phyloP scores from a whole-genome alignment of 2,797 vertebrate genomes.

The Fratercula arctica region DNA sequence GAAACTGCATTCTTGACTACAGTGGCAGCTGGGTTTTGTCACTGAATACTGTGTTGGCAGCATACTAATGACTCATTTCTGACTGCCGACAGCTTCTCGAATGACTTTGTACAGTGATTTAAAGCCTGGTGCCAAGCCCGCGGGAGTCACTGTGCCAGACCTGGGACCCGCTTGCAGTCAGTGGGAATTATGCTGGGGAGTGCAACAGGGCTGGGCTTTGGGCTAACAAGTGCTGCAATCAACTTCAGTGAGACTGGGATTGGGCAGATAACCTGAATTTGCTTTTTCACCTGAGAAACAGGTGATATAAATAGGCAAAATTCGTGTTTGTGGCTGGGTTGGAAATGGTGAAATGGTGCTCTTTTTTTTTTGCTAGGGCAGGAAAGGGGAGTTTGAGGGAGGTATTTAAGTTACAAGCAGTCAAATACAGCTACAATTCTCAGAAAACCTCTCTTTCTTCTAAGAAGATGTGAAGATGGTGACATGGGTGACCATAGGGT shows the following conservation, averaged over 20 bases:
- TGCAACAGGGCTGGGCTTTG: neutral
- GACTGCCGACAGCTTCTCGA: conserved; percentile 63
- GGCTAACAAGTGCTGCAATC: neutral
- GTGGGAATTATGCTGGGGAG: neutral
- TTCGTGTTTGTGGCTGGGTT: neutral
- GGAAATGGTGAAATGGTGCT: neutral
- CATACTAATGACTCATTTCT: conserved; percentile 71
- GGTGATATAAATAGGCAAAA: neutral
- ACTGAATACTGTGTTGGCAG: conserved; percentile 68
- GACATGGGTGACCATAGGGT: neutral
- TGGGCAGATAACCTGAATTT: neutral
- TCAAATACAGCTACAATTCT: neutral
- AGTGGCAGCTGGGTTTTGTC: conserved; percentile 70
- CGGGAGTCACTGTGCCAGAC: rapidly evolving
- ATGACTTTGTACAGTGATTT: conserved; percentile 40
- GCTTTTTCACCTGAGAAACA: neutral
- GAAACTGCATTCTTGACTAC: conserved; percentile 63
- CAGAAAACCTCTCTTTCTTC: neutral
- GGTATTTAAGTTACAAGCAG: neutral
- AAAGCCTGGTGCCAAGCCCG: neutral
- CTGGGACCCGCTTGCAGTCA: neutral
- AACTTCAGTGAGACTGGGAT: neutral
- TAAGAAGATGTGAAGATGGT: neutral
- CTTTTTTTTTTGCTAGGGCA: neutral
- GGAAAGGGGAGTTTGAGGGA: neutral